Evolutionary conservation across 2,797 vertebrate species (phyloP), one percentile per base, ranked within the genome.

Genomic region (Rhynchotus rufescens): DNA sequence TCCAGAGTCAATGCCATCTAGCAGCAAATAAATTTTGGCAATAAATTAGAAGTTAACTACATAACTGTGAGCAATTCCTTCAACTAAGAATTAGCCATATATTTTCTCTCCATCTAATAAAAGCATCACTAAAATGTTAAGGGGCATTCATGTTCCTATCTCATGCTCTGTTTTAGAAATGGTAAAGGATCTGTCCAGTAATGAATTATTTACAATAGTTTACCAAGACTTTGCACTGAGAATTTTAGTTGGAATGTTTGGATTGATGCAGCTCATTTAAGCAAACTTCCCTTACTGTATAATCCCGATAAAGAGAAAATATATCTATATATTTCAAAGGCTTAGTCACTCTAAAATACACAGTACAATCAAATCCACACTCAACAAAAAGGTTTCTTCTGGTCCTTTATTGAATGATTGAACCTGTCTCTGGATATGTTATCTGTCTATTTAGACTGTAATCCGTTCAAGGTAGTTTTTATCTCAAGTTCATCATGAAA

Each of bases 1-100:
- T 84, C 72, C 6, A 10, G 34, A 83, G 77, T 92, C 90, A 93
- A 81, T 93, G 93, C 81, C 94, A 92, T 49, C 74, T 71, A 93
- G 74, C 84, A 94, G 84, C 60, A 96, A 94, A 94, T 94, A 96
- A 94, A 96, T 95, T 90, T 54, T 85, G 57, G 15, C 77, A 94
- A 86, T 96, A 91, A 90, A 94, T 95, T 89, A 93, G 81, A 89
- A 88, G 57, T 47, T 89, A 96, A 93, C 84, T 84, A 76, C 47
- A 64, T 87, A 93, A 90, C 52, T 84, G 80, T 4, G 7, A 79
- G 74, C 44, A 88, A 85, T 86, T 90, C 61, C 67, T 94, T 84
- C 74, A 86, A 59, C 44, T 77, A 68, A 74, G 74, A 89, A 60
- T 89, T 89, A 86, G 71, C 76, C 60, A 82, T 77, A 54, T 59